These are phyloP conservation scores for Microcebus ravelobensis DNA, from an alignment of 2,113 vertebrate species.

Conservation along the genomic window DNA sequence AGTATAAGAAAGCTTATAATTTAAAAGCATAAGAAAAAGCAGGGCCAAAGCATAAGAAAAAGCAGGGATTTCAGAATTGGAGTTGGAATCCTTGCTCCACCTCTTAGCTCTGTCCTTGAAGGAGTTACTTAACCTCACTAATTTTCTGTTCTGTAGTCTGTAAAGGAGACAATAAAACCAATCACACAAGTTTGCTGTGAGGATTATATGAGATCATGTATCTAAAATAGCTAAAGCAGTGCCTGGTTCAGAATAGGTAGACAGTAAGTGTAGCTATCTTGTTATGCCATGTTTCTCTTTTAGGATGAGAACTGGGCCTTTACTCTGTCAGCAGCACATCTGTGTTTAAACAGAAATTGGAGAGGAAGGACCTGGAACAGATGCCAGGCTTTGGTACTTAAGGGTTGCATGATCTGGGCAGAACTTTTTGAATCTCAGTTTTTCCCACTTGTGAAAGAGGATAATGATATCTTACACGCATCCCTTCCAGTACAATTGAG, in stretches of 20 bases:
- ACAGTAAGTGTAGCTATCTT: background rate
- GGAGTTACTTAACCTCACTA: background rate
- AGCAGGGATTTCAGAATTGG: background rate
- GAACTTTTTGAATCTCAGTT: background rate
- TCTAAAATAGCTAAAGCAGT: background rate
- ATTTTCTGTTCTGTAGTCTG: background rate
- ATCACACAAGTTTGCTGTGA: background rate
- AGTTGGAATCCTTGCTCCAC: background rate
- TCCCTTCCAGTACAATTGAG: background rate
- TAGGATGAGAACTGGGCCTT: conserved; percentile 4
- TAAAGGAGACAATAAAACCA: conserved; percentile 9
- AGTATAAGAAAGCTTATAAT: too few relatives aligned
- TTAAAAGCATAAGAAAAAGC: too few relatives aligned
- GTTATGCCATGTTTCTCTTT: conserved; percentile 30
- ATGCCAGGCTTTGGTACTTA: background rate
- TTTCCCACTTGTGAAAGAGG: background rate
- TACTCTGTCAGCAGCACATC: background rate
- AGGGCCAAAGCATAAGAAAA: background rate
- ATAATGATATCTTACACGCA: background rate
- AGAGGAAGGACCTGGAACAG: background rate
- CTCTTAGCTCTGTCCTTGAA: conserved; percentile 31
- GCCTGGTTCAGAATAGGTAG: background rate
- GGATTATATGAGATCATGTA: background rate
- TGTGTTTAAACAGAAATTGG: conserved; percentile 40
- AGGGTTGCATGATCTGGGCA: background rate